Percentiles rank a stretch among this genome's conserved stretches.
Conservation (phyloP, 2,113 vertebrate genomes). For the Sinosuthora webbiana region DNA sequence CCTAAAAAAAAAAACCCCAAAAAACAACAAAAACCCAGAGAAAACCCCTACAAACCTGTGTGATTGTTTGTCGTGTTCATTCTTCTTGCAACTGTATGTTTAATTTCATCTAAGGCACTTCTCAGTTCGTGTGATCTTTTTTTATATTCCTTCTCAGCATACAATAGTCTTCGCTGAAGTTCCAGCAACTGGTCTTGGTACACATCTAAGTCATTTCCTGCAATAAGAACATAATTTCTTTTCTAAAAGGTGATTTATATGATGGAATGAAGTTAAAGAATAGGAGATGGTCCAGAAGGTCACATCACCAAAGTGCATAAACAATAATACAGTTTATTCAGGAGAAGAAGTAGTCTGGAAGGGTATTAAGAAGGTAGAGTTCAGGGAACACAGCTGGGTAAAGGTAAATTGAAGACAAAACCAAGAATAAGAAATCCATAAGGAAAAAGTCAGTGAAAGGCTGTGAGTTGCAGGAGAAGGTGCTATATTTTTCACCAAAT, state of each 20-base stretch:
- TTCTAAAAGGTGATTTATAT: background rate
- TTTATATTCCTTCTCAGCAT: conserved; percentile 70
- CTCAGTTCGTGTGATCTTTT: conserved; percentile 64
- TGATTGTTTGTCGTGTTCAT: background rate
- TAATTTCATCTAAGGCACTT: conserved; percentile 66
- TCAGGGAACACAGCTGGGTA: background rate
- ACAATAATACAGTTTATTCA: background rate
- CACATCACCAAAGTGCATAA: background rate
- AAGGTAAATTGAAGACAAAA: background rate
- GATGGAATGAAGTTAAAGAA: background rate
- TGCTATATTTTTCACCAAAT: background rate
- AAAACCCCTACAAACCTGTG: conserved; percentile 65
- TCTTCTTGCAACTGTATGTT: background rate
- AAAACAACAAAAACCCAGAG: background rate
- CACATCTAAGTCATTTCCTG: conserved; percentile 50
- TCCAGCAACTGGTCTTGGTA: conserved; percentile 66
- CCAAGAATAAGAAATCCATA: background rate
- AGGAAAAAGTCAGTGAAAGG: background rate
- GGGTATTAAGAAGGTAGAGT: background rate
- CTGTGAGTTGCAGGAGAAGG: background rate
- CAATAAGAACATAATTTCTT: conserved; percentile 1
- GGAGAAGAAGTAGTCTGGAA: background rate
- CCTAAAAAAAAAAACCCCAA: background rate
- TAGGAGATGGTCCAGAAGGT: background rate
- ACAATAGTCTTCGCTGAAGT: conserved; percentile 67